Percentiles rank a stretch among this genome's conserved stretches.
Evolutionary conservation across 2,888 invertebrate genomes (phyloP).

Genomic region (Callyntrura guangdongensis): DNA sequence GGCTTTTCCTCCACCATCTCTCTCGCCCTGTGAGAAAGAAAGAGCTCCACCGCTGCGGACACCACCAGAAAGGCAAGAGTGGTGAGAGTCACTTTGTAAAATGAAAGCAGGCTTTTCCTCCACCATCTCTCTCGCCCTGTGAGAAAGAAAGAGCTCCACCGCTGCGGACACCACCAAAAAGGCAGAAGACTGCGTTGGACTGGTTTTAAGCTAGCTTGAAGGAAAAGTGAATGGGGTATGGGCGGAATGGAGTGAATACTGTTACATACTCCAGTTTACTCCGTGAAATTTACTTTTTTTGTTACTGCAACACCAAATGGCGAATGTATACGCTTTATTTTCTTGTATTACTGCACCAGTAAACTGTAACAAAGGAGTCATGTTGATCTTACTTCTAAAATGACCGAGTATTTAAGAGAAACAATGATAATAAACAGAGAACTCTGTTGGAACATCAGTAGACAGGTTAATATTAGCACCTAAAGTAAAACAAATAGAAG

Average conservation of each 20-base stretch:
- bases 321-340: no score
- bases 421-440: no score
- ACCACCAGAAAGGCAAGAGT: constrained; percentile 24
- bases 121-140: constrained; percentile 29
- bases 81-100: constrained; percentile 70
- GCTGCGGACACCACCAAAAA: background rate
- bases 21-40: background rate
- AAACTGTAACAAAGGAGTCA: no score
- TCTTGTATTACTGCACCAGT: no score
- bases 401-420: no score
- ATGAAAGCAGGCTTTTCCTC: constrained; percentile 72
- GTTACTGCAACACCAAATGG: background rate
- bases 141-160: background rate
- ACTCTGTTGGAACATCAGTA: no score
- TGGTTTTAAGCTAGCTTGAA: background rate
- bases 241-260: background rate
- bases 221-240: background rate
- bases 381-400: no score
- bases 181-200: background rate
- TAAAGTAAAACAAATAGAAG: no score
- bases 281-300: background rate
- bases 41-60: background rate
- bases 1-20: constrained; percentile 63
- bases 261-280: background rate
- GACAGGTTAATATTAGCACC: no score